A percentile compares a stretch with the other conserved stretches of the same genome.
These are phyloP conservation scores for Taurulus bubalis DNA, from an alignment of 2,113 vertebrate genomes.

Conservation along the genomic window DNA sequence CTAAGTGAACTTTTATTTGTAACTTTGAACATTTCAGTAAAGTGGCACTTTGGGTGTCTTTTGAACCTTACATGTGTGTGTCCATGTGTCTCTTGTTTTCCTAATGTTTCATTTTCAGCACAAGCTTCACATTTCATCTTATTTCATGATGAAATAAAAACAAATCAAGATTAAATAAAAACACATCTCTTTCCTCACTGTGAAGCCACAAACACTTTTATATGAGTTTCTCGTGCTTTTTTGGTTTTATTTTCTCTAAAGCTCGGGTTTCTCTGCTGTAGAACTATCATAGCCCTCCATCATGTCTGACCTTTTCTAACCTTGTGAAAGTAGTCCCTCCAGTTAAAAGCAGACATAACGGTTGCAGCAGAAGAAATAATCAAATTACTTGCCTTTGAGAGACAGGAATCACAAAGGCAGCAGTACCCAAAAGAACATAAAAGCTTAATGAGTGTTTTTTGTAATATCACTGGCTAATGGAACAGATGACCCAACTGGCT, in stretches of 20 bases:
- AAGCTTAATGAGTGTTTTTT: slow-evolving; percentile 75
- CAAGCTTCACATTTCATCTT: slow-evolving; percentile 11
- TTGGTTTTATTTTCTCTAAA: slow-evolving; percentile 39
- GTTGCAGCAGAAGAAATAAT: slow-evolving; percentile 12
- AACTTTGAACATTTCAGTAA: slow-evolving; percentile 80
- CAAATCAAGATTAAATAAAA: slow-evolving; percentile 29
- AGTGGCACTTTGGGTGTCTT: slow-evolving; percentile 81
- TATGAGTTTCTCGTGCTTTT: slow-evolving; percentile 12
- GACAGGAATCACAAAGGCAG: slow-evolving; percentile 54
- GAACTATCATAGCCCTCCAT: slow-evolving; percentile 68
- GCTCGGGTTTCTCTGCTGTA: slow-evolving; percentile 42
- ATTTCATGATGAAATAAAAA: slow-evolving; percentile 34
- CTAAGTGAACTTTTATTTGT: slow-evolving; percentile 79
- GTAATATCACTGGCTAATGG: slow-evolving; percentile 72
- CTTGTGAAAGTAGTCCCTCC: slow-evolving; percentile 53
- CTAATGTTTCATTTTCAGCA: slow-evolving; percentile 11
- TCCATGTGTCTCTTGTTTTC: slow-evolving; percentile 58
- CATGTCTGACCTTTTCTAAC: slow-evolving; percentile 73
- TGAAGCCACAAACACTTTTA: slow-evolving; percentile 49
- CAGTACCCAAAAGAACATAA: slow-evolving; percentile 56
- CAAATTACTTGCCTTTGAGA: slow-evolving; percentile 51
- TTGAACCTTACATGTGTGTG: slow-evolving; percentile 72
- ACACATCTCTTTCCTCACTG: slow-evolving; percentile 15
- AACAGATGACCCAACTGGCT: slow-evolving; percentile 68
- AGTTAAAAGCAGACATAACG: slow-evolving; percentile 55